Percentiles rank a stretch among this genome's conserved stretches.
phyloP scores from a whole-genome alignment of 2,113 vertebrate genomes.

The Fulica atra region DNA sequence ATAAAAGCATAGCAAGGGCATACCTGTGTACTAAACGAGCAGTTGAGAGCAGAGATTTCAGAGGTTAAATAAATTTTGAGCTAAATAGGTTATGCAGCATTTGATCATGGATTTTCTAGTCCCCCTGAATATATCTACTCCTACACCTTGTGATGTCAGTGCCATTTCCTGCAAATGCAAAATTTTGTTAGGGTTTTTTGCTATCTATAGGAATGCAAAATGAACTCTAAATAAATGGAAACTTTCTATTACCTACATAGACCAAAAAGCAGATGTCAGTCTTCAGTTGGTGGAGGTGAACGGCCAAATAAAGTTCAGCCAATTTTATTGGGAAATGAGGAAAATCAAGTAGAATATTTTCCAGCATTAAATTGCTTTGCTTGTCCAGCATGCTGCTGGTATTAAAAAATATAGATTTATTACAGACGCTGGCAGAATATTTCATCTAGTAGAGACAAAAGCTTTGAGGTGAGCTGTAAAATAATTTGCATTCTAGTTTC shows the following conservation, averaged over 20 bases:
- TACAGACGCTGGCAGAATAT: background rate
- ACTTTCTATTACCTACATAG: constrained; percentile 32
- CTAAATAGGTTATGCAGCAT: background rate
- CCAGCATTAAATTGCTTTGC: constrained; percentile 23
- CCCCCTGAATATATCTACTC: background rate
- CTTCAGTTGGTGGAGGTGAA: constrained; percentile 37
- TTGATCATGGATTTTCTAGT: background rate
- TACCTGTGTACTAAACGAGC: background rate
- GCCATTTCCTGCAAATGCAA: background rate
- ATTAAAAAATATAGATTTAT: constrained; percentile 50
- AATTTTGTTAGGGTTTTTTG: background rate
- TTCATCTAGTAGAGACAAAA: constrained; percentile 3
- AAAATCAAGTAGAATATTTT: constrained; percentile 54
- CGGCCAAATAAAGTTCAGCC: constrained; percentile 66
- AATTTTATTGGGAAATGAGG: constrained; percentile 57
- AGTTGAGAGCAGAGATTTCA: background rate
- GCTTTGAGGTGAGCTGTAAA: constrained; percentile 13
- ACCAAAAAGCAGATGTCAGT: constrained; percentile 63
- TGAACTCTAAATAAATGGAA: constrained; percentile 40
- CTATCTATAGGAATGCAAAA: background rate
- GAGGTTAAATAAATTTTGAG: background rate
- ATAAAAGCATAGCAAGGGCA: background rate
- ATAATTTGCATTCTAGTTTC: constrained; percentile 26
- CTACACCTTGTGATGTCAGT: background rate
- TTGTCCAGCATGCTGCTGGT: constrained; percentile 35